Conservation (phyloP, 2,113 vertebrate species). For the Herpetotheres cachinnans region DNA sequence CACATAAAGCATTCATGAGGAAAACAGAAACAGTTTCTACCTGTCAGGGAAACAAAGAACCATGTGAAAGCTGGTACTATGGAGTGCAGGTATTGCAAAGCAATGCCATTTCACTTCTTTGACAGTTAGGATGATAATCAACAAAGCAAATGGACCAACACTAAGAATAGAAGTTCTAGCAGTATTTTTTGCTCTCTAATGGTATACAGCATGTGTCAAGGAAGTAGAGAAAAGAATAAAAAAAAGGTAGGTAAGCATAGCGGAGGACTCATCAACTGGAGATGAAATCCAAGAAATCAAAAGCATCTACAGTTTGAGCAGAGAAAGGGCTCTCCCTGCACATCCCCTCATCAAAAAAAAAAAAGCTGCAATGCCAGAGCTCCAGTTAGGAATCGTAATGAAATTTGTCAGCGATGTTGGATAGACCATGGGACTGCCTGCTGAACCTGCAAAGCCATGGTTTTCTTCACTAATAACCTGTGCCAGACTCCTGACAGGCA, state of each 20-base stretch:
- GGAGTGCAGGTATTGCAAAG: background rate
- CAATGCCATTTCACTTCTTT: slow-evolving; percentile 31
- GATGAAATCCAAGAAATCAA: background rate
- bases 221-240: background rate
- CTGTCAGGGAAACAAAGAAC: slow-evolving; percentile 46
- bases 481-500: background rate
- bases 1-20: slow-evolving; percentile 29
- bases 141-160: slow-evolving; percentile 43
- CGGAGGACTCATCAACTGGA: background rate
- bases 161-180: slow-evolving; percentile 18
- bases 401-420: background rate
- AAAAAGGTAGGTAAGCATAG: background rate
- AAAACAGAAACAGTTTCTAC: slow-evolving; percentile 44
- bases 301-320: background rate
- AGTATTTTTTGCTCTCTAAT: slow-evolving; percentile 15
- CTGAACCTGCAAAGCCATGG: background rate
- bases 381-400: background rate
- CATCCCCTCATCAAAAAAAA: background rate
- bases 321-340: background rate
- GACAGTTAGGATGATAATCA: slow-evolving; percentile 50
- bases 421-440: background rate
- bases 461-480: background rate
- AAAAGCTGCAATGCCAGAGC: background rate
- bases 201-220: background rate
- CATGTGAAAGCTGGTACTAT: background rate